A percentile compares a stretch with the other conserved stretches of the same genome.
Conservation (phyloP, 1,140 invertebrate species). For the Paracyclopina nana region DNA sequence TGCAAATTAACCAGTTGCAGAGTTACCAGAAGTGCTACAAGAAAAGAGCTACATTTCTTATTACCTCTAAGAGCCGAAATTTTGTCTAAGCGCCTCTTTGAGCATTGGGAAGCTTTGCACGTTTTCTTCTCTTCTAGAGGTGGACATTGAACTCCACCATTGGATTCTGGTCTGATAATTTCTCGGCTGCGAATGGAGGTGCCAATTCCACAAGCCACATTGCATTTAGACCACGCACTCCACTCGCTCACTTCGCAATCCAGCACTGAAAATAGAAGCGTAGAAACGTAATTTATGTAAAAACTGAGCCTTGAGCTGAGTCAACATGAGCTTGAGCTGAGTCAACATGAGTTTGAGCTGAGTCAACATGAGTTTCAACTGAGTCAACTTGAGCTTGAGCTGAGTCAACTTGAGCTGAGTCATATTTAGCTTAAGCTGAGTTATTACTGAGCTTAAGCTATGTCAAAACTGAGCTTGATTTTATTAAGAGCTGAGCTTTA, state of each 20-base stretch:
- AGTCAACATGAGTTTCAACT: no score
- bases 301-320: no score
- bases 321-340: no score
- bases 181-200: constrained; percentile 2
- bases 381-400: no score
- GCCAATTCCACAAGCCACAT: constrained; percentile 5
- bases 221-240: constrained; percentile 3
- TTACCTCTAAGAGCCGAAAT: neutral
- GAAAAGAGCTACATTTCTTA: neutral
- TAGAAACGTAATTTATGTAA: no score
- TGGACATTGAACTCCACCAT: constrained; percentile 8
- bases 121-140: neutral
- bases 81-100: neutral
- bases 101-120: neutral
- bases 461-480: no score
- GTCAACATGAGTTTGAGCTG: no score
- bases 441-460: no score
- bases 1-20: neutral
- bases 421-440: no score
- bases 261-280: no score
- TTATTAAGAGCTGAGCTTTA: no score
- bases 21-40: neutral
- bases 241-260: constrained; percentile 10
- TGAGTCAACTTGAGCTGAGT: no score
- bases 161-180: constrained; percentile 2